Conservation (phyloP, 2,888 invertebrate genomes). For the Bugulina stolonifera region DNA sequence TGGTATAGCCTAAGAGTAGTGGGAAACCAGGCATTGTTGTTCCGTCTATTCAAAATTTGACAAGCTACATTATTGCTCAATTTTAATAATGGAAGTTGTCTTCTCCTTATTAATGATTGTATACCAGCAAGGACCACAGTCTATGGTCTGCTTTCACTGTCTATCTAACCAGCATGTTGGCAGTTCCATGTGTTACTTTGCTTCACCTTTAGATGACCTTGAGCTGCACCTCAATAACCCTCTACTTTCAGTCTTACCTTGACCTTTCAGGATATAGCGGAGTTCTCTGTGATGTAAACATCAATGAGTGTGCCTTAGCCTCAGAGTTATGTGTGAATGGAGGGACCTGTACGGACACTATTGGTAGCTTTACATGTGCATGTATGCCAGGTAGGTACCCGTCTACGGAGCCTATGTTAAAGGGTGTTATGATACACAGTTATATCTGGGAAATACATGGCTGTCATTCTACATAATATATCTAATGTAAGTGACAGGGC, state of each 20-base stretch:
- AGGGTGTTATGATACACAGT: no score
- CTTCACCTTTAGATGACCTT: constrained; percentile 33
- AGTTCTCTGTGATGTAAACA: constrained; percentile 26
- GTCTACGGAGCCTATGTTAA: no score
- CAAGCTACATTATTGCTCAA: no score
- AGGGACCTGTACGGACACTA: not conserved
- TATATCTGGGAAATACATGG: no score
- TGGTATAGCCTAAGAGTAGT: no score
- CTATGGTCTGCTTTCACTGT: not conserved
- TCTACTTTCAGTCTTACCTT: constrained; percentile 27
- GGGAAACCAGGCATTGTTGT: no score
- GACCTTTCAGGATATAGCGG: constrained; percentile 20
- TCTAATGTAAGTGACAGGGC: no score
- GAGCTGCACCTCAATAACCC: constrained; percentile 28
- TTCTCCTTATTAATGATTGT: no score
- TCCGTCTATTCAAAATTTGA: no score
- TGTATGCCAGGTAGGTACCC: not conserved
- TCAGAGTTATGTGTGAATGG: not conserved
- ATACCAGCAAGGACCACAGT: not conserved
- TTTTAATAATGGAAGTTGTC: no score
- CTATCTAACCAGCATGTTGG: not conserved
- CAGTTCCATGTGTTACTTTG: not conserved
- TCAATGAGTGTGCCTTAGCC: constrained; percentile 16
- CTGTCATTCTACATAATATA: no score
- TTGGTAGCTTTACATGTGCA: not conserved